Conservation (phyloP, 2,797 vertebrate genomes). For the Cyclura pinguis region DNA sequence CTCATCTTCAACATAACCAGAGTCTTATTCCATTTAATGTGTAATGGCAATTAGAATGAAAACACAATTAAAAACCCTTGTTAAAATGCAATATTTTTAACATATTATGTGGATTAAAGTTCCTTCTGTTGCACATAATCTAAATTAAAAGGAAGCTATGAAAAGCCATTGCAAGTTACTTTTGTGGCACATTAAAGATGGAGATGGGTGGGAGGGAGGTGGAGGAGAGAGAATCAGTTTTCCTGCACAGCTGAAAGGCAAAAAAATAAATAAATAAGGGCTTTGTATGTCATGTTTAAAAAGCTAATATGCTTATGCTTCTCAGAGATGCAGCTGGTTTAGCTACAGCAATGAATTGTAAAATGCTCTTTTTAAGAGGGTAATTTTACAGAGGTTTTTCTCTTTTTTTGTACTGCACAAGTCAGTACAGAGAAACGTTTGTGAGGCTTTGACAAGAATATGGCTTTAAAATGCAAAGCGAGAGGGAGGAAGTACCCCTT, state of each 20-base stretch:
- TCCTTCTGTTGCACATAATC: slow-evolving; percentile 57
- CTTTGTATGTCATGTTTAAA: slow-evolving; percentile 48
- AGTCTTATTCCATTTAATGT: slow-evolving; percentile 36
- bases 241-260: slow-evolving; percentile 56
- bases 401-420: slow-evolving; percentile 52
- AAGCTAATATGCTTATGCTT: slow-evolving; percentile 62
- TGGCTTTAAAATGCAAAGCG: slow-evolving; percentile 22
- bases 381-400: slow-evolving; percentile 56
- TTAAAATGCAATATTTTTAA: slow-evolving; percentile 63
- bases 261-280: slow-evolving; percentile 65
- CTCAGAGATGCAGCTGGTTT: slow-evolving; percentile 66
- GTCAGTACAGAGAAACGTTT: slow-evolving; percentile 58
- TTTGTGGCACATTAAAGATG: neutral
- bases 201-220: neutral
- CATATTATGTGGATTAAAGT: slow-evolving; percentile 40
- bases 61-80: slow-evolving; percentile 48
- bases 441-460: slow-evolving; percentile 54
- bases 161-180: slow-evolving; percentile 50
- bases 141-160: slow-evolving; percentile 46
- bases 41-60: slow-evolving; percentile 40
- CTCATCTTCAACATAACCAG: slow-evolving; percentile 29
- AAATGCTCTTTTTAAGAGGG: slow-evolving; percentile 62
- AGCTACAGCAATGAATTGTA: slow-evolving; percentile 64
- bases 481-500: slow-evolving; percentile 9
- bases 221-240: neutral